phyloP scores from a whole-genome alignment of 2,113 vertebrate species.

The Nibea coibor region DNA sequence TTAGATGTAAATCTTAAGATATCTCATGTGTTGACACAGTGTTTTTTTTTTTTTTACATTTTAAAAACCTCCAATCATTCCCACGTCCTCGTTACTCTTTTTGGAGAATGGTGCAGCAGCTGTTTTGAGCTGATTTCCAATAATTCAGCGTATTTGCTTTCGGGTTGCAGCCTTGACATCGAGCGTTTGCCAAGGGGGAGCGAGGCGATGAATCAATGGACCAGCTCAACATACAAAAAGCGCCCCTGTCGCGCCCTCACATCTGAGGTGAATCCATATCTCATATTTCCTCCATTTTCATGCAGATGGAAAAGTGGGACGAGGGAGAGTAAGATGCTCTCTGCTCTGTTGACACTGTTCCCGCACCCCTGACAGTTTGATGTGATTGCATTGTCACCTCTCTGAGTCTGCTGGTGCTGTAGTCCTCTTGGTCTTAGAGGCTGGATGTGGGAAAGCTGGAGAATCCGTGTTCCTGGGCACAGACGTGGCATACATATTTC shows the following conservation, averaged over 20 bases:
- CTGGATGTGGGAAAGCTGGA: constrained; percentile 34
- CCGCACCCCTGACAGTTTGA: constrained; percentile 46
- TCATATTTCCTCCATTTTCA: constrained; percentile 70
- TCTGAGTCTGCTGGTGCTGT: constrained; percentile 35
- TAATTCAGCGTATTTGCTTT: constrained; percentile 59
- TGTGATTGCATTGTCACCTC: constrained; percentile 61
- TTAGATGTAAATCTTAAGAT: not conserved
- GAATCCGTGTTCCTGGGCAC: constrained; percentile 42
- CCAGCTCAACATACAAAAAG: constrained; percentile 63
- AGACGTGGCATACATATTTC: constrained; percentile 69
- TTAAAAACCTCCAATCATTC: not conserved
- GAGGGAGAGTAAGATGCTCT: constrained; percentile 38
- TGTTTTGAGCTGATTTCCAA: constrained; percentile 51
- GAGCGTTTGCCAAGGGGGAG: constrained; percentile 53
- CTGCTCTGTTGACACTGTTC: constrained; percentile 40
- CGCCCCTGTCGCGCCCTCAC: constrained; percentile 57
- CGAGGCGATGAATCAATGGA: constrained; percentile 57
- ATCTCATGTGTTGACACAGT: not conserved
- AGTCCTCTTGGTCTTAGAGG: constrained; percentile 27
- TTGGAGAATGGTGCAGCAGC: constrained; percentile 39
- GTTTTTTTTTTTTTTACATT: not conserved
- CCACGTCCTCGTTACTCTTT: not conserved
- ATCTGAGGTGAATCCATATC: constrained; percentile 69
- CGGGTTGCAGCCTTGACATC: constrained; percentile 40
- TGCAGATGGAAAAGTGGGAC: constrained; percentile 53